Evolutionary conservation across 2,797 vertebrate species (phyloP).

Genomic region (Alca torda): DNA sequence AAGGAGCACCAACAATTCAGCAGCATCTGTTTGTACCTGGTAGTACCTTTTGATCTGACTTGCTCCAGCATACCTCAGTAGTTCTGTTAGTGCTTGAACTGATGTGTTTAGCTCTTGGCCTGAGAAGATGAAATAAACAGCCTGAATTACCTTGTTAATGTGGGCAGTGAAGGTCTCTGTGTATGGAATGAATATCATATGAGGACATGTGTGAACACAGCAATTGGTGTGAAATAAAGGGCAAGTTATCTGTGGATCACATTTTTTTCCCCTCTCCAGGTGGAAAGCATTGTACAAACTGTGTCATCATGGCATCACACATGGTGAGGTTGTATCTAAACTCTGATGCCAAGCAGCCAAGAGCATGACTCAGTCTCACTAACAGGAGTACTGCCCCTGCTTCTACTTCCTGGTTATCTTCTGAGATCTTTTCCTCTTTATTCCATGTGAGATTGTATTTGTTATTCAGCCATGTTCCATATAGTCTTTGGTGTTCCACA

Average conservation of each 20-base stretch:
- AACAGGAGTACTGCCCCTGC: background rate
- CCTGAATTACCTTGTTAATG: background rate
- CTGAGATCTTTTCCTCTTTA: background rate
- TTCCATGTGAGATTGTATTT: background rate
- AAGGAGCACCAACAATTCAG: background rate
- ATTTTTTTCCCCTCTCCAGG: background rate
- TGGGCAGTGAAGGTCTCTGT: background rate
- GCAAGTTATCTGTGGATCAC: background rate
- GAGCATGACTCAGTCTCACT: background rate
- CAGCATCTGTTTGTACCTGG: background rate
- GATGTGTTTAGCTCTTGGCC: background rate
- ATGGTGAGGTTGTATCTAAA: background rate
- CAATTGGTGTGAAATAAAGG: background rate
- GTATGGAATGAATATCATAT: background rate
- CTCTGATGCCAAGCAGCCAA: background rate
- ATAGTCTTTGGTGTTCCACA: background rate
- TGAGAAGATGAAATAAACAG: background rate
- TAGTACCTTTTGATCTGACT: background rate
- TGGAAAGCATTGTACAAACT: background rate
- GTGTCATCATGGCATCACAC: background rate
- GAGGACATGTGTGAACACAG: background rate
- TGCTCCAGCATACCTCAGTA: background rate
- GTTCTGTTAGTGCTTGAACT: background rate
- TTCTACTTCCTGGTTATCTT: background rate
- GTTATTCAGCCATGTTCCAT: background rate